These are phyloP conservation scores for Bubo scandiacus DNA, from an alignment of 2,113 vertebrate genomes.

Conservation along the genomic window DNA sequence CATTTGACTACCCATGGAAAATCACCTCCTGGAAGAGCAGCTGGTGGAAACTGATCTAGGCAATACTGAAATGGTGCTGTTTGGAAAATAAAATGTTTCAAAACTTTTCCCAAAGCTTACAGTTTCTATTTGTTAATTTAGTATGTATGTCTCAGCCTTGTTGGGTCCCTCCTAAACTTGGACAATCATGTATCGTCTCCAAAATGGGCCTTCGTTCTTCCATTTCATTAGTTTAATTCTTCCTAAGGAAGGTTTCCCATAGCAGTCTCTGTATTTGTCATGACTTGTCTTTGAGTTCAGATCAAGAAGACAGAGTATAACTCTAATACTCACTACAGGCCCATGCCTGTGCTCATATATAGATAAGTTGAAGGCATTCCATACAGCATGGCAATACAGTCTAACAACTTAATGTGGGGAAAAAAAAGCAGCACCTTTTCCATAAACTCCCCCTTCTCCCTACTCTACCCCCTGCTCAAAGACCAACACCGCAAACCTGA, in stretches of 20 bases:
- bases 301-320: neutral
- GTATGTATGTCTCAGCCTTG: neutral
- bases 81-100: neutral
- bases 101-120: neutral
- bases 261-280: neutral
- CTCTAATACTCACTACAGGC: neutral
- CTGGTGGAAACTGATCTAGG: neutral
- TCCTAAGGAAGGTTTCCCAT: neutral
- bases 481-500: neutral
- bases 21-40: neutral
- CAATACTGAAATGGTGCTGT: neutral
- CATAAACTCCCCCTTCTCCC: neutral
- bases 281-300: neutral
- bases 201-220: neutral
- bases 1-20: neutral
- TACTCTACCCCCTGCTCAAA: neutral
- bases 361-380: neutral
- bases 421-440: neutral
- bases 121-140: neutral
- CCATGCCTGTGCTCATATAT: fast-evolving
- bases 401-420: neutral
- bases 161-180: neutral
- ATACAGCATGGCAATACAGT: neutral
- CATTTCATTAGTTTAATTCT: neutral
- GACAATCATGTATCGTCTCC: neutral